Evolutionary conservation across 2,113 vertebrate genomes (phyloP), one percentile per base, ranked within the genome.

Genomic region (Prunella himalayana): DNA sequence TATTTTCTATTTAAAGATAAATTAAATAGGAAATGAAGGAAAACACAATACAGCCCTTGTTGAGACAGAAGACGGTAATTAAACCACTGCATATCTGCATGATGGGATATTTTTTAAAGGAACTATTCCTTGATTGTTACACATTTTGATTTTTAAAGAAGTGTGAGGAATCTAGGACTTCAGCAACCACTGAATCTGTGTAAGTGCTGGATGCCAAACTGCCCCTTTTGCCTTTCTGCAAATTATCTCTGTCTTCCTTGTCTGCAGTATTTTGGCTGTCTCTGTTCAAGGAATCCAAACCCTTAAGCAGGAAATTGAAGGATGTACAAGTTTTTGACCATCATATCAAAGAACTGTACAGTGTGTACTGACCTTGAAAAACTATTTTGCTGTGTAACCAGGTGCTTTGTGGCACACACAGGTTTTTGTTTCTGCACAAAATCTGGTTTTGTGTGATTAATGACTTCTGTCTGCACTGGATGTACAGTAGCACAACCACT

Each of bases 31-130:
- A 95, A 91, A 75, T 87, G 56, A 92, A 96, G 82, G 24, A 94
- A 97, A 97, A 87, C 64, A 95, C 63, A 77, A 56, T 83, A 82
- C n/a, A 70, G 35, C 84, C 87, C 82, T 88, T 57, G 66, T 93
- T 92, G 92, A 93, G 88, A 69, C 93, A 94, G 92, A 97, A 97
- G 94, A 97, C 94, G 66, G 77, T 93, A 66, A 96, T 96, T 95
- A 96, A 90, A 94, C 85, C 80, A 87, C 31, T 50, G 82, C 96
- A 87, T 75, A 79, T 69, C 79, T 86, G 65, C 6, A 24, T 82
- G 57, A 95, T 27, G 35, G 54, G 39, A 27, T 82, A 11, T 51
- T 70, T 95, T 84, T 73, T 3, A 56, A 57, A 60, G 37, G 14
- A 88, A 71, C 18, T 75, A 9, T 87, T 70, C 63, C 45, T 78